Evolutionary conservation across 1,140 invertebrate genomes (phyloP).

Genomic region (Diabrotica virgifera): DNA sequence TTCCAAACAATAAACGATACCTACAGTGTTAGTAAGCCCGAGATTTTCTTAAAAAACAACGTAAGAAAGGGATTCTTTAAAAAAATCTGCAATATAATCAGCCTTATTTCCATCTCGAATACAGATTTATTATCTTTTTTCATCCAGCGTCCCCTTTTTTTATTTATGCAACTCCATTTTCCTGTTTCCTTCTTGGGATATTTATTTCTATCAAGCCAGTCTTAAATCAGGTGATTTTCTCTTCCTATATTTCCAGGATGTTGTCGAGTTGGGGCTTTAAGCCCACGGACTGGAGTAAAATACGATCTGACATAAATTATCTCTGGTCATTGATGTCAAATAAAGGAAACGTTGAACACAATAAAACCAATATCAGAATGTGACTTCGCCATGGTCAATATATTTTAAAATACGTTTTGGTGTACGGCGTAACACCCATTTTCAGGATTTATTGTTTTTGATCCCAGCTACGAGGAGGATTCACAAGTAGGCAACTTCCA

Average conservation of each 20-base stretch:
- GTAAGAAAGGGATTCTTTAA: too few species aligned
- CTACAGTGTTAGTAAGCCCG: too few species aligned
- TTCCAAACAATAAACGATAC: too few species aligned
- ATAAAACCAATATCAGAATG: slow-evolving; percentile 2
- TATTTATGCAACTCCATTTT: too few species aligned
- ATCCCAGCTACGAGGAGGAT: too few species aligned
- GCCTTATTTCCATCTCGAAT: too few species aligned
- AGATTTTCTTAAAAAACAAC: too few species aligned
- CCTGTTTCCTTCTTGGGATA: neutral
- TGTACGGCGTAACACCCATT: neutral
- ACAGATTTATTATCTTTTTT: too few species aligned
- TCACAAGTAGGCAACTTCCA: too few species aligned
- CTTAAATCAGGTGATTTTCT: neutral
- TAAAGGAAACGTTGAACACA: neutral
- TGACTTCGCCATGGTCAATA: neutral
- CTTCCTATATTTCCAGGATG: neutral
- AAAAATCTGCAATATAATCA: too few species aligned
- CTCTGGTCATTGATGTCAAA: neutral
- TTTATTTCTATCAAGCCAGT: neutral
- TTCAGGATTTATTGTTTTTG: too few species aligned
- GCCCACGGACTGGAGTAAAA: neutral
- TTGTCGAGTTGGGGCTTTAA: neutral
- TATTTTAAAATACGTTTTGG: neutral
- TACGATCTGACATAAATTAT: neutral
- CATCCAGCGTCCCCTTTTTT: too few species aligned